Percentiles rank a stretch among this genome's conserved stretches.
Evolutionary conservation across 2,888 invertebrate species (phyloP).

Genomic region (Caenorhabditis japonica): DNA sequence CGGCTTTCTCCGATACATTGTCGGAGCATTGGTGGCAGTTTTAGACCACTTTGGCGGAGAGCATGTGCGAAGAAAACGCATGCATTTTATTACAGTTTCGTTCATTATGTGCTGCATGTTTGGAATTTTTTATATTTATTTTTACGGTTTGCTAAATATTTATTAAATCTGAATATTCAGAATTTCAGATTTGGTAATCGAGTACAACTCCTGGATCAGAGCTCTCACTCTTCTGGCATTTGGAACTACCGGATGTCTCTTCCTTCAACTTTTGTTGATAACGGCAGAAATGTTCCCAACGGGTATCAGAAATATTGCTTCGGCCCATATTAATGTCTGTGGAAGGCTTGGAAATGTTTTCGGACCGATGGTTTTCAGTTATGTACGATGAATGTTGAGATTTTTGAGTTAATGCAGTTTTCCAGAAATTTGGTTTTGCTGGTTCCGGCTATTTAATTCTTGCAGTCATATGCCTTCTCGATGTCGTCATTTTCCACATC

Average conservation of each 20-base stretch:
- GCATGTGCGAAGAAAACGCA: slow-evolving; percentile 55
- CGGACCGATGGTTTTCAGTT: slow-evolving; percentile 63
- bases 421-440: slow-evolving; percentile 47
- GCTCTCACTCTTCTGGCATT: slow-evolving; percentile 61
- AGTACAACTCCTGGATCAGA: slow-evolving; percentile 41
- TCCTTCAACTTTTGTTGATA: slow-evolving; percentile 50
- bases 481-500: slow-evolving; percentile 54
- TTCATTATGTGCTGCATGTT: slow-evolving; percentile 60
- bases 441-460: slow-evolving; percentile 58
- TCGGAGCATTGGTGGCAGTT: slow-evolving; percentile 63
- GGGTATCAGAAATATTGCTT: slow-evolving; percentile 60
- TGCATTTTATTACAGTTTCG: slow-evolving; percentile 64
- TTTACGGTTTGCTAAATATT: slow-evolving; percentile 24
- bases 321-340: slow-evolving; percentile 62
- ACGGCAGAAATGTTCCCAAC: slow-evolving; percentile 67
- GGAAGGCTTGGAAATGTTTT: slow-evolving; percentile 64
- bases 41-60: slow-evolving; percentile 60
- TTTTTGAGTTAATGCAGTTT: neutral
- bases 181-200: slow-evolving; percentile 43
- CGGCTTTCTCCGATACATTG: slow-evolving; percentile 67
- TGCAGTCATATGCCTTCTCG: slow-evolving; percentile 42
- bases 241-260: slow-evolving; percentile 64
- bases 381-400: slow-evolving; percentile 36
- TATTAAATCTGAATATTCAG: too few relatives aligned
- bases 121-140: slow-evolving; percentile 53